Conservation (phyloP, 2,113 vertebrate species). For the Ifrita kowaldi region DNA sequence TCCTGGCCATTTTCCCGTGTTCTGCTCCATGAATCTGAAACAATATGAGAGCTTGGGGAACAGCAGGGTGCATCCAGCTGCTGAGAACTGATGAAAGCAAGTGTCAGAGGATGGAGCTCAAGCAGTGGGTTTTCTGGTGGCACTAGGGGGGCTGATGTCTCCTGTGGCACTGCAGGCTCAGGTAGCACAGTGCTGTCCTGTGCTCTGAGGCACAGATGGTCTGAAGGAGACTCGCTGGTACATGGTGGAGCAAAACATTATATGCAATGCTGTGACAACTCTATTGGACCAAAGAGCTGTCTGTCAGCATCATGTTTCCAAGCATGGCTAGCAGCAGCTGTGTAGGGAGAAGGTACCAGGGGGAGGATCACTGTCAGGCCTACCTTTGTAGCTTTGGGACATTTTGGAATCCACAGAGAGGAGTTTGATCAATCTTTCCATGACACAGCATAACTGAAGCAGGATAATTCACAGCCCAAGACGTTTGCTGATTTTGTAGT, state of each 20-base stretch:
- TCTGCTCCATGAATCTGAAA: neutral
- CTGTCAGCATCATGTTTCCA: neutral
- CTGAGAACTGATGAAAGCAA: neutral
- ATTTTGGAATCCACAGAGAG: neutral
- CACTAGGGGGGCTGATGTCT: neutral
- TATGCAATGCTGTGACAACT: neutral
- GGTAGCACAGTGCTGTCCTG: neutral
- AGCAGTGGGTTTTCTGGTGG: neutral
- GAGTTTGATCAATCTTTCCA: neutral
- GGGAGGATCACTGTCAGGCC: neutral
- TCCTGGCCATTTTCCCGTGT: accelerated
- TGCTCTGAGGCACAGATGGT: neutral
- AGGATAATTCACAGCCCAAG: neutral
- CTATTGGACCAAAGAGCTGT: neutral
- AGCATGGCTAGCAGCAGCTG: neutral
- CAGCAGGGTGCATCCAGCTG: neutral
- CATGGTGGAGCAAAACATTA: neutral
- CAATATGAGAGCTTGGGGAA: neutral
- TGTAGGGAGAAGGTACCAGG: neutral
- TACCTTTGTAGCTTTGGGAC: neutral
- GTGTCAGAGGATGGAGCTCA: neutral
- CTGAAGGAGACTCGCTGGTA: neutral
- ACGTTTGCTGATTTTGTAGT: neutral
- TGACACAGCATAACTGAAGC: neutral
- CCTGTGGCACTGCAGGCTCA: neutral